A percentile compares a stretch with the other conserved stretches of the same genome.
These are phyloP conservation scores for Chiloscyllium punctatum DNA, from an alignment of 2,797 vertebrate species.

Conservation along the genomic window DNA sequence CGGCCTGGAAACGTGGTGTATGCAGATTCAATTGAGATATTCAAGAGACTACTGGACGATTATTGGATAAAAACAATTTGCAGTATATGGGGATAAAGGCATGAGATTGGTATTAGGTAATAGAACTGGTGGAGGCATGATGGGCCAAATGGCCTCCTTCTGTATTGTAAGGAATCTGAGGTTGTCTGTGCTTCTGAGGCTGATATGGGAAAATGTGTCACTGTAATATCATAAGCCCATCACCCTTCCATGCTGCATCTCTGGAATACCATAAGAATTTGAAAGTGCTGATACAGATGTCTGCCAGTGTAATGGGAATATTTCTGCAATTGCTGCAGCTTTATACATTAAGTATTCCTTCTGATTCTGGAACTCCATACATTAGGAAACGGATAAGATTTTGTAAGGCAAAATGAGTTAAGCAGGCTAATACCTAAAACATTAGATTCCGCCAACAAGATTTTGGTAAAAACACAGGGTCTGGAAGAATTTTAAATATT, in stretches of 20 bases:
- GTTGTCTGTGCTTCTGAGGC: background rate
- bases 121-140: too few species aligned
- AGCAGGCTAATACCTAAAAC: background rate
- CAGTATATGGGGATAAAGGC: too few species aligned
- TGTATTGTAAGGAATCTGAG: too few species aligned
- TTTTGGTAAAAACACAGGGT: background rate
- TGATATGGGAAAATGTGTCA: background rate
- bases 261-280: background rate
- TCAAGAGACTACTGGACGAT: too few species aligned
- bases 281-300: background rate
- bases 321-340: background rate
- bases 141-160: too few species aligned
- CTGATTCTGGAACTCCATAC: background rate
- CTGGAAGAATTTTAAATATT: constrained; percentile 9
- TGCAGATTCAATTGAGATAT: too few species aligned
- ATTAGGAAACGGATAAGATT: background rate
- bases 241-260: background rate
- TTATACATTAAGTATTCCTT: background rate
- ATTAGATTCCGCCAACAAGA: background rate
- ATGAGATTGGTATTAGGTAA: too few species aligned
- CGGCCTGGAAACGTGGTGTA: too few species aligned
- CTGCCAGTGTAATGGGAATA: background rate
- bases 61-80: too few species aligned
- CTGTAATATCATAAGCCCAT: background rate
- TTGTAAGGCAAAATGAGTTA: background rate